A percentile compares a stretch with the other conserved stretches of the same genome.
Evolutionary conservation across 2,113 vertebrate genomes (phyloP).

Genomic region (Suricata suricatta): DNA sequence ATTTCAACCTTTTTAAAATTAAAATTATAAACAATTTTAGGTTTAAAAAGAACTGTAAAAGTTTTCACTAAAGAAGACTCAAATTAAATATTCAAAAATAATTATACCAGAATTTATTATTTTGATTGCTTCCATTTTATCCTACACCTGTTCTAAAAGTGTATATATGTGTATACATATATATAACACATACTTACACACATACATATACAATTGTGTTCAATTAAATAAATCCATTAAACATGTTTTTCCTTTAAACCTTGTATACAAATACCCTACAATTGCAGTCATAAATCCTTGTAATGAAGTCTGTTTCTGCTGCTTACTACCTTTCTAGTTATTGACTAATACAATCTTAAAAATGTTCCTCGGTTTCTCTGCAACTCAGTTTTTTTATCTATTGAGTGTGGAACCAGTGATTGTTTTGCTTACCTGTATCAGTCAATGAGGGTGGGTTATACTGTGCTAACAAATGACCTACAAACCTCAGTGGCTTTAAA

Average conservation of each 20-base stretch:
- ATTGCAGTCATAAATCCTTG: not conserved
- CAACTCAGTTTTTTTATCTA: not conserved
- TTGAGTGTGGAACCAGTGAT: not conserved
- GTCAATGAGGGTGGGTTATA: not conserved
- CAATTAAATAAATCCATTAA: not conserved
- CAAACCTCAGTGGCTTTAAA: not conserved
- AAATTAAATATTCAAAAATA: conserved; percentile 53
- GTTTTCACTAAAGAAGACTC: conserved; percentile 46
- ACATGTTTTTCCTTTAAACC: not conserved
- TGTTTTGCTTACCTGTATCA: not conserved
- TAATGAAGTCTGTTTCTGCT: not conserved
- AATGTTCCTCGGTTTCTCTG: not conserved
- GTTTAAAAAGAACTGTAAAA: conserved; percentile 47
- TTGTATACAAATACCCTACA: not conserved
- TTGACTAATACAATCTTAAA: not conserved
- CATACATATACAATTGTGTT: not conserved
- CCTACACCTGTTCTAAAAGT: not conserved
- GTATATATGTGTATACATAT: not conserved
- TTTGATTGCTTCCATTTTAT: not conserved
- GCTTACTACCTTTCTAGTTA: not conserved
- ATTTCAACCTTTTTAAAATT: conserved; percentile 58
- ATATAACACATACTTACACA: not conserved
- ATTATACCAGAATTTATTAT: conserved; percentile 14
- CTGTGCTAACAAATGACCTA: not conserved
- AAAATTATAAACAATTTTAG: conserved; percentile 52